Base-by-base conservation (phyloP, 64 coral and sea anemone genomes). In the Actinia tenebrosa region DNA sequence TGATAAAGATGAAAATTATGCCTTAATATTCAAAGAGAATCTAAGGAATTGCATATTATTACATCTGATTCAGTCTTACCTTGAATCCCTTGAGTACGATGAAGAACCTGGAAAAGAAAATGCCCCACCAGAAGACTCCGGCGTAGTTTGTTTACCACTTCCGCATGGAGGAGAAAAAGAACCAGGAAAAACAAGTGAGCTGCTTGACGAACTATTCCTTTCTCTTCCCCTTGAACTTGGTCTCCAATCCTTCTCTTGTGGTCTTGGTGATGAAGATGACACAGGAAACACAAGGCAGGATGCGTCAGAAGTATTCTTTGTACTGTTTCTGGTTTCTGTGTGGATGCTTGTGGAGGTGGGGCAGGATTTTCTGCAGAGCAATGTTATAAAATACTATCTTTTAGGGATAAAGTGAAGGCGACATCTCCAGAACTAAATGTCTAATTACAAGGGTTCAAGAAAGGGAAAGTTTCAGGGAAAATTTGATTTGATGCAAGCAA, bases 51-150 rank as follows among this genome's bases (percentile, higher is more conserved):
- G n/a, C 11, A 42, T 30, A 42, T 13, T 75, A 30, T 23, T 23
- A 30, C 5, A 27, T 20, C 18, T 37, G 30, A 37, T 37, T 37
- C 1, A 22, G 71, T 64, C 17, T 42, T 84, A 56, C 37, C 43
- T 88, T 81, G 56, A 80, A 66, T 43, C 61, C 11, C 84, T 80
- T 61, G 71, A 55, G 86, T 22, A 79, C 15, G 72, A 30, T 1
- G 25, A 53, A 79, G 55, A 44, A 44, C 45, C 64, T n/a, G 89
- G 80, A 53, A 81, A 81, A 50, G 45, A 37, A 50, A 81, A 53
- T 3, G 44, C 16, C 42, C 69, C 69, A 37, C 1, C 30, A 27
- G 69, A 75, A 22, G 63, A n/a, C 9, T n/a, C 0, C 42, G 27
- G 23, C 22, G 45, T 53, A 81, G 45, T 53, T 10, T 53, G 16